A percentile compares a stretch with the other conserved stretches of the same genome.
Conservation (phyloP, 2,888 invertebrate species). For the Tenthredo amoena region DNA sequence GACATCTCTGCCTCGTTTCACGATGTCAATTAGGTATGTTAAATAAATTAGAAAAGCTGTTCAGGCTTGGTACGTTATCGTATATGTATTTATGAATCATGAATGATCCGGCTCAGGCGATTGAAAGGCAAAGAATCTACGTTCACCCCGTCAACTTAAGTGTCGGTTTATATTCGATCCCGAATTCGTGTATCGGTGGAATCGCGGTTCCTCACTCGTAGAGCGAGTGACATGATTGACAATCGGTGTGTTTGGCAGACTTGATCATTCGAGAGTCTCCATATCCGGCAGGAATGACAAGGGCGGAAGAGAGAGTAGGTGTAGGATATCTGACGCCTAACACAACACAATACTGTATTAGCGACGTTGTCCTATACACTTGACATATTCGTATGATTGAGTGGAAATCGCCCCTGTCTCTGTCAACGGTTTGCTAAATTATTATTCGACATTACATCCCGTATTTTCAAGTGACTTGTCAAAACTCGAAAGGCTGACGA, state of each 20-base stretch:
- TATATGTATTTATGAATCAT: background rate
- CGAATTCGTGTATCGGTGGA: constrained; percentile 13
- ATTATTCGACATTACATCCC: constrained; percentile 27
- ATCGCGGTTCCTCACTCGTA: background rate
- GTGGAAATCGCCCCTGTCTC: constrained; percentile 17
- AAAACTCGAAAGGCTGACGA: background rate
- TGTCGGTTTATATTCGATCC: background rate
- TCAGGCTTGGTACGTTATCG: background rate
- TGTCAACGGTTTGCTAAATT: constrained; percentile 28
- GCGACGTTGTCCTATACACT: constrained; percentile 37
- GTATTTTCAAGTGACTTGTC: constrained; percentile 33
- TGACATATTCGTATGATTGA: constrained; percentile 45
- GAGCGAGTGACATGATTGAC: constrained; percentile 49
- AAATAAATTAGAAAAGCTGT: background rate
- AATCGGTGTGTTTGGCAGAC: constrained; percentile 54
- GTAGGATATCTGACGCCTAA: constrained; percentile 4
- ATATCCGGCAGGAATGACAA: constrained; percentile 36
- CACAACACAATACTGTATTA: constrained; percentile 42
- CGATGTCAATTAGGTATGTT: background rate
- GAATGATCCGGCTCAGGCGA: background rate
- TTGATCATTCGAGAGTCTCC: constrained; percentile 51
- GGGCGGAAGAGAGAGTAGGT: background rate
- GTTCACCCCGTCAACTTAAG: background rate
- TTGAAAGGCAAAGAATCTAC: background rate
- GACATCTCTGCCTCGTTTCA: background rate